Percentiles rank a stretch among this genome's conserved stretches.
These are phyloP conservation scores for Acromyrmex charruanus DNA, from an alignment of 1,140 invertebrate species.

Conservation along the genomic window DNA sequence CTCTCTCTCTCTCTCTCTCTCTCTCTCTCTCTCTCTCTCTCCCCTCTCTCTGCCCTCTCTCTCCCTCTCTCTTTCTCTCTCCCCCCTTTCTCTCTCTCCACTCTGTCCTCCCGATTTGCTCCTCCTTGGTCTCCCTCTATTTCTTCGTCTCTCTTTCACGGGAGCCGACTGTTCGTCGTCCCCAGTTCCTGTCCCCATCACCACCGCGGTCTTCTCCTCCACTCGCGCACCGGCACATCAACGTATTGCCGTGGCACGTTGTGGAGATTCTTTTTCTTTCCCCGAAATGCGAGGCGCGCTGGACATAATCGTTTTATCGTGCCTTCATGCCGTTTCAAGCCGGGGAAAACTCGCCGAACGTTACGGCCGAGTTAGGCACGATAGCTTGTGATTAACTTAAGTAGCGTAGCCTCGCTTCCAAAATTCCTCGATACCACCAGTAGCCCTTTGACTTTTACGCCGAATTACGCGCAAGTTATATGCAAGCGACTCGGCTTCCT, in stretches of 20 bases:
- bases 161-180: slow-evolving; percentile 48
- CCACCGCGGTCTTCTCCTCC: neutral
- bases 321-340: slow-evolving; percentile 45
- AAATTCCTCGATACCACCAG: slow-evolving; percentile 45
- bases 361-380: slow-evolving; percentile 57
- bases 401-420: slow-evolving; percentile 59
- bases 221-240: slow-evolving; percentile 10
- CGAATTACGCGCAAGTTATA: slow-evolving; percentile 37
- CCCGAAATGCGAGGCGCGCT: slow-evolving; percentile 57
- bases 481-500: slow-evolving; percentile 15
- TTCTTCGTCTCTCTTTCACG: slow-evolving; percentile 57
- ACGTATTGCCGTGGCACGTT: slow-evolving; percentile 7
- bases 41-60: no score
- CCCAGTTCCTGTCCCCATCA: slow-evolving; percentile 27
- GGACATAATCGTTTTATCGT: slow-evolving; percentile 61
- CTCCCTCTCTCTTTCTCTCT: slow-evolving; percentile 40
- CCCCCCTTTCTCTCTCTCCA: neutral
- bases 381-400: slow-evolving; percentile 63
- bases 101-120: neutral
- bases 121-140: slow-evolving; percentile 17
- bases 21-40: slow-evolving; percentile 42
- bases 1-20: neutral
- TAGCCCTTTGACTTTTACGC: slow-evolving; percentile 31
- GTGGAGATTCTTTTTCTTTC: slow-evolving; percentile 57
- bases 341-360: slow-evolving; percentile 46